Evolutionary conservation across 2,797 vertebrate species (phyloP), one percentile per base, ranked within the genome.

Genomic region (Taeniopygia guttata): DNA sequence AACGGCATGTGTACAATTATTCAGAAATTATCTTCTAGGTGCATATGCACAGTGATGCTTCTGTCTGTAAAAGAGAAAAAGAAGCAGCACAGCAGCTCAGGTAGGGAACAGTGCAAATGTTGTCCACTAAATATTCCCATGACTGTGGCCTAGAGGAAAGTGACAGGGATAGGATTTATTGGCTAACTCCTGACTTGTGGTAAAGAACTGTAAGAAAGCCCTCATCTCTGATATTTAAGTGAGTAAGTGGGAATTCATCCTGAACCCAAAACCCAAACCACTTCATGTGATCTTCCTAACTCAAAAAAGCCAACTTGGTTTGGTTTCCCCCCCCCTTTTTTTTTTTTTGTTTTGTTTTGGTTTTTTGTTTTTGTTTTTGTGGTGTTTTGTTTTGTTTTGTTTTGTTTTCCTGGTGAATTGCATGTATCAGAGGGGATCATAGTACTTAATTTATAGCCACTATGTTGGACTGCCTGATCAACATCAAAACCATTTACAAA

Each of bases 401-500:
- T 18, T 40, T 48, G 3, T 5, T 48, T 18, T 13, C 32, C 17
- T 10, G 3, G 36, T 29, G 84, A 75, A 59, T 80, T 80, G 16
- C 26, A 49, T 16, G 4, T 60, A n/a, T 93, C 89, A 62, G 43
- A 94, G 63, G 54, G 64, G 69, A 84, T 77, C 16, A 13, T 48
- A 3, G 32, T 48, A 67, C 63, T 82, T 84, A 49, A 78, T 73
- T 85, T 82, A 49, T 42, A 88, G 42, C 13, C 48, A 19, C 54
- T 60, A 43, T 49, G 10, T 20, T 59, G 32, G 5, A 49, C 58
- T 90, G 62, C 72, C 40, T 67, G 75, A 90, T 87, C 15, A 63
- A 29, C 68, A 56, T 43, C 51, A 78, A 64, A 95, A 63, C 29
- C 68, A 32, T 77, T 89, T 91, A 69, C 51, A 91, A 76, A 87